phyloP scores from a whole-genome alignment of 2,113 vertebrate genomes.

The Coptodon bakossiorum region DNA sequence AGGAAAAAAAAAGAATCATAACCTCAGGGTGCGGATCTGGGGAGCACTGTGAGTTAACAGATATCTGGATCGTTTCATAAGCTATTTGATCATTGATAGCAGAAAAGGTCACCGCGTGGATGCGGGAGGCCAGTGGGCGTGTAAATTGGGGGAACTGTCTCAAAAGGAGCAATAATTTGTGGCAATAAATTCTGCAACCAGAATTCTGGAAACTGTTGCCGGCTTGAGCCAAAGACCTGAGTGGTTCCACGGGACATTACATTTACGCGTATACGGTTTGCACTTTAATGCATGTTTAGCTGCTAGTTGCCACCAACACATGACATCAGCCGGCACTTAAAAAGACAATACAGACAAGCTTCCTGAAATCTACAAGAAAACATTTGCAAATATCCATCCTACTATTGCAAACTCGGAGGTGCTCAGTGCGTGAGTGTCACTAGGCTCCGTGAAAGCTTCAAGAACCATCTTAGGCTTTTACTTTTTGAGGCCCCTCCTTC shows the following conservation, averaged over 20 bases:
- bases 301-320: background rate
- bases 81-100: background rate
- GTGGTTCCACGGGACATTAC: background rate
- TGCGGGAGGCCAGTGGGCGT: fast-evolving
- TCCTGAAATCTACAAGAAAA: background rate
- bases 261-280: background rate
- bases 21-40: slow-evolving; percentile 45
- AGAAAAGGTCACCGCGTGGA: background rate
- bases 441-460: background rate
- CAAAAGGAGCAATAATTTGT: slow-evolving; percentile 16
- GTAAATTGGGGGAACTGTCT: background rate
- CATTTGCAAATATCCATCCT: background rate
- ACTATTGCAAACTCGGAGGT: background rate
- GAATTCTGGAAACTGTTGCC: background rate
- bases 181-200: slow-evolving; percentile 10
- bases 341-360: background rate
- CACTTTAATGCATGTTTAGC: slow-evolving; percentile 35
- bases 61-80: background rate
- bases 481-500: background rate
- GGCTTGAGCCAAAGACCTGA: slow-evolving; percentile 42
- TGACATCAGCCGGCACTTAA: background rate
- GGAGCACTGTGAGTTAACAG: slow-evolving; percentile 25
- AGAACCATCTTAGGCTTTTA: background rate
- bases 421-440: background rate
- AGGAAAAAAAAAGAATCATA: background rate